Conservation (phyloP, 35 echinoderm and acorn worm genomes). For the Stichopus chloronotus region DNA sequence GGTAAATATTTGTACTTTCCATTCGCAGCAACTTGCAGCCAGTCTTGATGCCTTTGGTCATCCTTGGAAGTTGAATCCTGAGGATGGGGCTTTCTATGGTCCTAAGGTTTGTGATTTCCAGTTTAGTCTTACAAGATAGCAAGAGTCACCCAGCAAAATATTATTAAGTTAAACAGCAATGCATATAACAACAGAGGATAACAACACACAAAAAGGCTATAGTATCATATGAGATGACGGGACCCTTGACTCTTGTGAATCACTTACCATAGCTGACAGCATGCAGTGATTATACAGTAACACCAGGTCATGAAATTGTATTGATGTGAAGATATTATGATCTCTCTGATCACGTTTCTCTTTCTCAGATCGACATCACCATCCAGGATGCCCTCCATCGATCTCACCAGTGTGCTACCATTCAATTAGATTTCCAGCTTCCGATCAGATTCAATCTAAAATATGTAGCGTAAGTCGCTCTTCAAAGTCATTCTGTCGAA, state of each 20-base stretch:
- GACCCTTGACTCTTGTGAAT: no score
- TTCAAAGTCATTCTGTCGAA: no score
- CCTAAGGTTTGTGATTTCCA: conserved; percentile 74
- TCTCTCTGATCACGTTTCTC: not conserved
- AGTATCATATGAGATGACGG: no score
- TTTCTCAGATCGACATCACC: conserved; percentile 94
- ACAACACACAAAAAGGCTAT: no score
- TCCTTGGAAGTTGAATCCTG: conserved; percentile 93
- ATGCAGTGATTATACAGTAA: no score
- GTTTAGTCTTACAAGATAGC: not conserved
- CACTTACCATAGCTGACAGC: no score
- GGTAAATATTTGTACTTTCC: not conserved
- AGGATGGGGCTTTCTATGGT: conserved; percentile 99
- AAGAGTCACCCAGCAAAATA: no score
- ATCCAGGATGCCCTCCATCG: conserved; percentile 88
- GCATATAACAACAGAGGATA: no score
- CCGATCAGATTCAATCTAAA: conserved; percentile 96
- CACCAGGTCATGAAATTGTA: no score
- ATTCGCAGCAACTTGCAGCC: conserved; percentile 81
- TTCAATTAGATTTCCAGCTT: conserved; percentile 97
- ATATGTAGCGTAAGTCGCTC: conserved; percentile 71
- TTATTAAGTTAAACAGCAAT: no score
- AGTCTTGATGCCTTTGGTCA: conserved; percentile 81
- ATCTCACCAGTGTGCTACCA: conserved; percentile 95
- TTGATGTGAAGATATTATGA: not conserved